phyloP scores from a whole-genome alignment of 2,113 vertebrate species.

The Pterocles burchelli region DNA sequence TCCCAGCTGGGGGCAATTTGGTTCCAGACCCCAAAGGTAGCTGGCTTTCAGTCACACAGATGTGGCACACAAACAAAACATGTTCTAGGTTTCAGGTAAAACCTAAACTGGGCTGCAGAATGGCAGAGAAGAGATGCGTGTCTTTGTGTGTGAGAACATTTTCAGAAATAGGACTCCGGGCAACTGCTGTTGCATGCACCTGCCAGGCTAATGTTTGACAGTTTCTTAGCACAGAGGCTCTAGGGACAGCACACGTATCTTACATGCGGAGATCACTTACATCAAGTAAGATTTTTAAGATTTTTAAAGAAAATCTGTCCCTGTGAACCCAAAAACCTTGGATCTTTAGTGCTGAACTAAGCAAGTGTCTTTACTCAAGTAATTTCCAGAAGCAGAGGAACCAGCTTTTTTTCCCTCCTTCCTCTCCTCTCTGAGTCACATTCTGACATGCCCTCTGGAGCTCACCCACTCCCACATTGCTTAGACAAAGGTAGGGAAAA shows the following conservation, averaged over 20 bases:
- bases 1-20: fast-evolving
- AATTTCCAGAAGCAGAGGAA: not conserved
- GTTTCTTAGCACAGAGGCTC: not conserved
- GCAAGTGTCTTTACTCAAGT: not conserved
- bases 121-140: not conserved
- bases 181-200: not conserved
- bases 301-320: not conserved
- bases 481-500: not conserved
- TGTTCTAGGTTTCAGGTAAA: not conserved
- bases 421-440: not conserved
- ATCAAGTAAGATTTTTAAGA: not conserved
- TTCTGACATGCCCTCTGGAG: not conserved
- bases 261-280: not conserved
- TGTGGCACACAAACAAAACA: not conserved
- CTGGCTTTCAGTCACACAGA: not conserved
- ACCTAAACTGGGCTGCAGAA: not conserved
- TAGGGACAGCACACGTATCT: not conserved
- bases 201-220: not conserved
- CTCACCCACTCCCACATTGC: fast-evolving
- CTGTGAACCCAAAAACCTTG: not conserved
- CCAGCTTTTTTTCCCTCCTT: not conserved
- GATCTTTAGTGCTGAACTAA: not conserved
- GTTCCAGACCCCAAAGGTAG: not conserved
- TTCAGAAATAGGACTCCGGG: not conserved
- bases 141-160: not conserved